A percentile compares a stretch with the other conserved stretches of the same genome.
Conservation (phyloP, 2,797 vertebrate genomes). For the Oreochromis grahami region DNA sequence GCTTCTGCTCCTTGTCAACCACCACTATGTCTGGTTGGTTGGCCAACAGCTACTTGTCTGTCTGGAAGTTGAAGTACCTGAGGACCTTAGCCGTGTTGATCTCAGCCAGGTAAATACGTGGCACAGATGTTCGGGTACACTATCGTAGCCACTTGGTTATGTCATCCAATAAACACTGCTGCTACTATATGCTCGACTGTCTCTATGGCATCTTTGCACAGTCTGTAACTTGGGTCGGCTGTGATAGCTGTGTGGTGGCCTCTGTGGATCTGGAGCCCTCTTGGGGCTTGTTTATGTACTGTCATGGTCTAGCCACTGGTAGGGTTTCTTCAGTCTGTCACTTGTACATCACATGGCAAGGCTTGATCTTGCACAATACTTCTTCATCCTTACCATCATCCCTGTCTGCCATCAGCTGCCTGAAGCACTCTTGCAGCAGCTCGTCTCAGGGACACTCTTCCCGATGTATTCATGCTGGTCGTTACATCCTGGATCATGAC, state of each 20-base stretch:
- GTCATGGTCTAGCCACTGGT: neutral
- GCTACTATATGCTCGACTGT: neutral
- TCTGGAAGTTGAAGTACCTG: neutral
- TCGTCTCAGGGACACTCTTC: neutral
- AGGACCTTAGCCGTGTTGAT: neutral
- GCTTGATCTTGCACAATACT: neutral
- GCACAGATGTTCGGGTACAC: neutral
- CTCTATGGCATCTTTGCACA: neutral
- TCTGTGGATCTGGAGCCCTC: neutral
- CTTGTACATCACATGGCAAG: rapidly evolving
- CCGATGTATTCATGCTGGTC: neutral
- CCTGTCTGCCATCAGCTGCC: neutral
- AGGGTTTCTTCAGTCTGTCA: neutral
- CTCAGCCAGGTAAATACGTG: neutral
- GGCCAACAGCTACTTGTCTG: neutral
- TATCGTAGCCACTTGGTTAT: neutral
- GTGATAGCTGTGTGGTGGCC: neutral
- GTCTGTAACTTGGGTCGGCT: neutral
- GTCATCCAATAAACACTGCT: neutral
- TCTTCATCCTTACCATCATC: neutral
- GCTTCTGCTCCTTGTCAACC: neutral
- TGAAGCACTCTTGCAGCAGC: neutral
- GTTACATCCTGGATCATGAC: neutral
- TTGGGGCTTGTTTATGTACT: neutral
- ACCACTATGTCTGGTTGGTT: neutral